Base-by-base conservation (phyloP, 1,140 invertebrate genomes). In the Tetragnatha versicolor region DNA sequence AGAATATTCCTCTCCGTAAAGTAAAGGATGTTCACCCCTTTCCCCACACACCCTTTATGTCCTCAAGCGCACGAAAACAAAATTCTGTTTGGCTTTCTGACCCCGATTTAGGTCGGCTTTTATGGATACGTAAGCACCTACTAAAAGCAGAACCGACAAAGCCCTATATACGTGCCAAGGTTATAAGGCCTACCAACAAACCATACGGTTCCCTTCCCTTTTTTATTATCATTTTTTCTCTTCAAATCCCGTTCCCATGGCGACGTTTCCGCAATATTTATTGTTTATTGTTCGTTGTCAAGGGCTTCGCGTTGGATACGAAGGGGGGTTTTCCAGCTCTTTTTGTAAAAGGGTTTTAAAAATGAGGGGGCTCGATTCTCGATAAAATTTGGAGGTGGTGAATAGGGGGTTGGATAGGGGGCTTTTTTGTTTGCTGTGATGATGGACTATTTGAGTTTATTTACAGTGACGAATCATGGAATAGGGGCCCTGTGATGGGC, bases 121-220 rank as follows among this genome's bases (percentile, higher is more conserved):
- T 55, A 12, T 29, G 22, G 3, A n/a, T n/a, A n/a, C n/a, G n/a
- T n/a, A n/a, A n/a, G n/a, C n/a, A n/a, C n/a, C n/a, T n/a, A n/a
- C n/a, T n/a, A n/a, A 4, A 27, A 17, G 9, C 1, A 29, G 27
- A 25, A 17, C 53, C 27, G 27, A 20, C 53, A 17, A 10, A n/a
- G 10, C 5, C 27, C 10, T 27, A 29, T 3, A 29, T 31, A 55
- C 53, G 27, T 55, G 53, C 53, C 53, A 55, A 55, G 53, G 53
- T 55, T 31, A 55, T 12, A 9, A n/a, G 25, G 12, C n/a, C n/a
- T n/a, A n/a, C n/a, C n/a, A n/a, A n/a, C n/a, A n/a, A n/a, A n/a
- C 53, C 53, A 55, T 55, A 55, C 53, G 27, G 53, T 55, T 55
- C 25, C 53, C 31, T 55, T n/a, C n/a, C n/a, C n/a, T n/a, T n/a